Conservation (phyloP, 2,113 vertebrate species). For the Trematomus loennbergii region DNA sequence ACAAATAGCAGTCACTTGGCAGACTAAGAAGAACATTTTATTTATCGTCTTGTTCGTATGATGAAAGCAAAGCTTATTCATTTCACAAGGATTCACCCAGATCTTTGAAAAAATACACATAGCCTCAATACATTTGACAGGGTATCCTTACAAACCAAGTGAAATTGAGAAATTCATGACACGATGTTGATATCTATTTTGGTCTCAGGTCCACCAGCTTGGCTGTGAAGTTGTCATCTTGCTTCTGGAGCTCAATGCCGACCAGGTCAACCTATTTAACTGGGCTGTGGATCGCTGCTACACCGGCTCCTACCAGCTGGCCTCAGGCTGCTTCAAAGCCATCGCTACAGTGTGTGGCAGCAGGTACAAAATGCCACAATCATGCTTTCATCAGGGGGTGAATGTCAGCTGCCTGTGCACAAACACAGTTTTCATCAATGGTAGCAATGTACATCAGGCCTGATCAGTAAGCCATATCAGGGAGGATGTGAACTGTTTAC, state of each 20-base stretch:
- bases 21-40: slow-evolving; percentile 8
- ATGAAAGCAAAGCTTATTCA: slow-evolving; percentile 10
- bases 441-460: background rate
- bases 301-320: slow-evolving; percentile 95
- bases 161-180: background rate
- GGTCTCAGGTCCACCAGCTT: slow-evolving; percentile 93
- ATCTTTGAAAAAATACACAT: slow-evolving; percentile 21
- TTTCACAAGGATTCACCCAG: background rate
- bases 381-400: background rate
- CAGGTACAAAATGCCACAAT: slow-evolving; percentile 85
- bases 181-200: background rate
- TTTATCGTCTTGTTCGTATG: slow-evolving; percentile 12
- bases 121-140: slow-evolving; percentile 7
- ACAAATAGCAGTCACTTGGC: slow-evolving; percentile 3
- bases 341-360: slow-evolving; percentile 96
- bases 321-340: slow-evolving; percentile 98
- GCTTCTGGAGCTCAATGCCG: slow-evolving; percentile 94
- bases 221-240: slow-evolving; percentile 97
- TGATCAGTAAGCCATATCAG: background rate
- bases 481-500: too few species aligned
- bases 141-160: background rate
- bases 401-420: background rate
- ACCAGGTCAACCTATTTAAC: slow-evolving; percentile 97
- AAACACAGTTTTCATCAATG: background rate
- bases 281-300: slow-evolving; percentile 99